Percentiles rank a stretch among this genome's conserved stretches.
These are phyloP conservation scores for Chloromyia formosa DNA, from an alignment of 2,888 invertebrate genomes.

Conservation along the genomic window DNA sequence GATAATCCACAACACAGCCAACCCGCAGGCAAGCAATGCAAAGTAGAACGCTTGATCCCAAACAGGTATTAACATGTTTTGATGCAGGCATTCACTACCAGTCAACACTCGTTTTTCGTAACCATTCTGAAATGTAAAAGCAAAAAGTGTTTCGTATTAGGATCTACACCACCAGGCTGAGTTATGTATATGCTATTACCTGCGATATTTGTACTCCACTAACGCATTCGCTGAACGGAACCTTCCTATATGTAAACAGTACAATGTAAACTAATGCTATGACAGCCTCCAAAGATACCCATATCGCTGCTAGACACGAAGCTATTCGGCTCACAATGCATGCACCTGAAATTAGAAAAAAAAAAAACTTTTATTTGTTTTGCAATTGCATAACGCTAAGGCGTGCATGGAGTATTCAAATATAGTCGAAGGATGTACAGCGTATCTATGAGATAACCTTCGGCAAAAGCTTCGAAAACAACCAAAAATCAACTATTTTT, in stretches of 20 bases:
- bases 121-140: constrained; percentile 56
- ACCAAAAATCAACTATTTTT: too few species aligned
- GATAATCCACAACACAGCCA: constrained; percentile 62
- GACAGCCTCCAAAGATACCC: constrained; percentile 63
- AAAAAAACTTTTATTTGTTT: constrained; percentile 7
- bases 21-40: constrained; percentile 60
- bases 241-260: constrained; percentile 60
- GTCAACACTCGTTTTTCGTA: constrained; percentile 58
- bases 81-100: constrained; percentile 62
- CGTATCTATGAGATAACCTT: too few species aligned
- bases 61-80: constrained; percentile 63
- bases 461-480: too few species aligned
- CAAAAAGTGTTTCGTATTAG: too few species aligned
- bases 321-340: constrained; percentile 62
- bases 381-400: too few species aligned
- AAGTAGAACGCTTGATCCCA: constrained; percentile 63
- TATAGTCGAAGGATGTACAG: too few species aligned
- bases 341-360: constrained; percentile 57
- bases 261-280: constrained; percentile 62
- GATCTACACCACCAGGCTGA: too few species aligned
- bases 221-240: constrained; percentile 62
- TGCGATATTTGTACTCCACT: constrained; percentile 57
- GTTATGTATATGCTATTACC: too few species aligned
- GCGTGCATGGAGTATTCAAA: too few species aligned
- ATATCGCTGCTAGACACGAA: constrained; percentile 62